These are phyloP conservation scores for Leptocoma aspasia DNA, from an alignment of 2,113 vertebrate genomes.

Conservation along the genomic window DNA sequence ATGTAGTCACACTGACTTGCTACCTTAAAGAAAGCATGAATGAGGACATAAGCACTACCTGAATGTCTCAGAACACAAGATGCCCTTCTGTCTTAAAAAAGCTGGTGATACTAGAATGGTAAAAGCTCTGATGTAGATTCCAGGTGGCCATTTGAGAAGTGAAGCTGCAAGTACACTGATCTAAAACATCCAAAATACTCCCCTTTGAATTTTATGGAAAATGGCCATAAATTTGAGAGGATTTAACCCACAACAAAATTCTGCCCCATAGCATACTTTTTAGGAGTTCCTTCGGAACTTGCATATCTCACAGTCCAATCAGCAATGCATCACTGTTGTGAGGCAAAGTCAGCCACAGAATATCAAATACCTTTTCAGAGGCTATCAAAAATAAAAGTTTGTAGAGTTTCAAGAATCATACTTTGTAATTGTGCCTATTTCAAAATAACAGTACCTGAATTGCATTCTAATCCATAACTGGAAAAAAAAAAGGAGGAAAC, in stretches of 20 bases:
- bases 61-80: background rate
- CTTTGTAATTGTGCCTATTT: conserved; percentile 42
- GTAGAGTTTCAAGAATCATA: conserved; percentile 36
- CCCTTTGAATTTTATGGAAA: background rate
- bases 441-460: conserved; percentile 35
- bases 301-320: background rate
- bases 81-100: background rate
- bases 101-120: rapidly evolving
- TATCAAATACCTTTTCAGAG: conserved; percentile 1
- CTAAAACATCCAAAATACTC: background rate
- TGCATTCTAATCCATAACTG: conserved; percentile 22
- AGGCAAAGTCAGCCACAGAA: background rate
- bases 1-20: background rate
- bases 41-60: background rate
- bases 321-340: background rate
- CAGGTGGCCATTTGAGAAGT: background rate
- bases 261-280: background rate
- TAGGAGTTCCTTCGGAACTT: background rate
- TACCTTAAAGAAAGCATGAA: background rate
- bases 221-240: background rate
- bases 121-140: background rate
- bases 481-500: background rate
- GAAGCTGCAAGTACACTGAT: background rate
- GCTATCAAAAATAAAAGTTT: conserved; percentile 24
- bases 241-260: background rate